phyloP scores from a whole-genome alignment of 2,797 vertebrate genomes.

The Karalla daura region DNA sequence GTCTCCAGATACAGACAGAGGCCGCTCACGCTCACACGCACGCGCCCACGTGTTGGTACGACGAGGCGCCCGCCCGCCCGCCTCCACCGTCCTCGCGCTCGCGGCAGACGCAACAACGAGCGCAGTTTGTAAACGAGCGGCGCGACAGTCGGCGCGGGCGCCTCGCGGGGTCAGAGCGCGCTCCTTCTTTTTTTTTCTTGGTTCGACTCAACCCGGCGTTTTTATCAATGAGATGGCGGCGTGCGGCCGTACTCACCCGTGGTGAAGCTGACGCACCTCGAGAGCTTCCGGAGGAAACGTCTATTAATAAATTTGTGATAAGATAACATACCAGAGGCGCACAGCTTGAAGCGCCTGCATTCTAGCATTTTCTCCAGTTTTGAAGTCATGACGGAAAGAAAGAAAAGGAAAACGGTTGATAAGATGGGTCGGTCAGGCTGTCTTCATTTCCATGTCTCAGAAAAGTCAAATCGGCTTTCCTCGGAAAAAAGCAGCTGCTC shows the following conservation, averaged over 20 bases:
- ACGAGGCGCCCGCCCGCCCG: constrained; percentile 20
- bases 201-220: background rate
- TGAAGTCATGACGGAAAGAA: background rate
- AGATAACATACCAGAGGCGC: constrained; percentile 80
- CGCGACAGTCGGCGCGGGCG: too few species aligned
- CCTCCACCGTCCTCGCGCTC: constrained; percentile 25
- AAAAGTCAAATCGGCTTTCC: constrained; percentile 8
- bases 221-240: background rate
- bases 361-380: constrained; percentile 80
- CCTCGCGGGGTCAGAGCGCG: too few species aligned
- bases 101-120: constrained; percentile 1
- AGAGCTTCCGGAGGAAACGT: constrained; percentile 88
- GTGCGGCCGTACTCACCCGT: constrained; percentile 83
- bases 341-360: constrained; percentile 78
- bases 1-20: constrained; percentile 68
- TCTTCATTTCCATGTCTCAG: constrained; percentile 26
- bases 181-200: background rate
- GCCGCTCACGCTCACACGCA: constrained; percentile 36
- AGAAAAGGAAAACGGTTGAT: background rate
- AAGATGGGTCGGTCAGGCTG: constrained; percentile 11
- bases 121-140: background rate
- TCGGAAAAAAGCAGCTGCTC: background rate
- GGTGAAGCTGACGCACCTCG: constrained; percentile 87
- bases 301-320: constrained; percentile 85
- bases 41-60: constrained; percentile 38